A percentile compares a stretch with the other conserved stretches of the same genome.
These are phyloP conservation scores for Oryzias sinensis DNA, from an alignment of 2,797 vertebrate genomes.

Conservation along the genomic window DNA sequence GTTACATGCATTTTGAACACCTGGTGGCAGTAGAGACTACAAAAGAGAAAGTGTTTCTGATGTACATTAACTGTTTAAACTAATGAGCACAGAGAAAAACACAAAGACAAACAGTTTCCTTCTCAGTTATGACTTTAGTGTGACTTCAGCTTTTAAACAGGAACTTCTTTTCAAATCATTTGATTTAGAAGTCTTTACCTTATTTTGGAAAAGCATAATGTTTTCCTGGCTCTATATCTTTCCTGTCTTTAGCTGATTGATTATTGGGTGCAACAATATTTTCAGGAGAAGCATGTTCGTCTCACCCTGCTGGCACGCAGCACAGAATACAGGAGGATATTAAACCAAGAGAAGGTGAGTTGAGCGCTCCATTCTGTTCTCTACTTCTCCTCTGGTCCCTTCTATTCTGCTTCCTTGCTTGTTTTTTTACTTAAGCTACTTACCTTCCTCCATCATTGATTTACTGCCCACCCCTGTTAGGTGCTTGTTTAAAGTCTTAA, in stretches of 20 bases:
- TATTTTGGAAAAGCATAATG: slow-evolving; percentile 37
- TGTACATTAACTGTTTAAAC: neutral
- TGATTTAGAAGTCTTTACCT: neutral
- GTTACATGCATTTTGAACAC: slow-evolving; percentile 36
- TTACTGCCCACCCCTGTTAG: slow-evolving; percentile 66
- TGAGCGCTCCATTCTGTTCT: slow-evolving; percentile 11
- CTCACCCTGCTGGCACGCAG: slow-evolving; percentile 93
- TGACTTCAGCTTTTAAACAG: neutral
- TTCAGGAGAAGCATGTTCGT: slow-evolving; percentile 88
- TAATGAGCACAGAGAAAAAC: slow-evolving; percentile 3
- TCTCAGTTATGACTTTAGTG: neutral
- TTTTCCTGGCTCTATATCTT: slow-evolving; percentile 42
- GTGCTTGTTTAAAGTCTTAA: slow-evolving; percentile 70
- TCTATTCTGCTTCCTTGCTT: slow-evolving; percentile 12
- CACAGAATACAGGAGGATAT: slow-evolving; percentile 92
- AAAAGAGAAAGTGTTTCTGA: slow-evolving; percentile 8
- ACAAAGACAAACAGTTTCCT: slow-evolving; percentile 2
- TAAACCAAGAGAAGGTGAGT: slow-evolving; percentile 93
- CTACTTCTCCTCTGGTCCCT: slow-evolving; percentile 7
- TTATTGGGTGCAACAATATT: slow-evolving; percentile 63
- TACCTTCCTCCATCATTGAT: slow-evolving; percentile 57
- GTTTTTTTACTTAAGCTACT: slow-evolving; percentile 21
- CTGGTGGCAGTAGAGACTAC: slow-evolving; percentile 57
- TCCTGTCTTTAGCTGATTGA: slow-evolving; percentile 60
- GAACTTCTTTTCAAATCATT: slow-evolving; percentile 4